Evolutionary conservation across 2,888 invertebrate species (phyloP), one percentile per base, ranked within the genome.

Genomic region (Phragmatobia fuliginosa): DNA sequence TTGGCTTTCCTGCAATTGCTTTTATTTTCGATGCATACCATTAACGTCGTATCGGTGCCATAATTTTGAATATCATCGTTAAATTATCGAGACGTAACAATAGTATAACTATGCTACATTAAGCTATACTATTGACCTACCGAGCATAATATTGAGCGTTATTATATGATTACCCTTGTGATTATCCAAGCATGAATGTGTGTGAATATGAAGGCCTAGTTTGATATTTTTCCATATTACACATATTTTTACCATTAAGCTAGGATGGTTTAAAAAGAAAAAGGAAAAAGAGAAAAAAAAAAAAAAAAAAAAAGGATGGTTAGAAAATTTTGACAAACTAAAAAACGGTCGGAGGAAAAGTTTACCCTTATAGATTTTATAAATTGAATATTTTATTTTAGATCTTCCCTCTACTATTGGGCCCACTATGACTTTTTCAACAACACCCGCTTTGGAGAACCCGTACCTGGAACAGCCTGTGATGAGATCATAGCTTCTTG

Each of bases 381-480:
- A 59, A 64, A 56, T 36, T 21, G 14, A 16, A 38, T 16, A 33
- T 32, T 71, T 65, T 38, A 5, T 83, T 82, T 4, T 88, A 97
- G 97, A 0, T 98, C 98, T n/a, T 98, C 98, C 0, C 95, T 99
- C 21, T 98, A 98, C 91, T 98, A 98, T 89, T 98, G 98, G 98
- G 98, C 98, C 0, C 98, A 98, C 88, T 98, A 98, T 86, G 98
- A 98, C 87, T 98, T 98, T 95, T 98, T 98, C 93, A 98, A 98
- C 90, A 98, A 98, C 84, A 98, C 98, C 0, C 97, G 97, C 66
- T 97, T 97, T 77, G 98, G 98, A 0, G 98, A 97, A 76, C 97
- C 97, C 0, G 97, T 98, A 0, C 96, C 96, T 0, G 97, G 97
- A 31, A 98, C 98, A 0, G 96, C 97, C 6, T 99, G 98, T 87